Base-by-base conservation (phyloP, 2,113 vertebrate genomes). In the Enhydra lutris region DNA sequence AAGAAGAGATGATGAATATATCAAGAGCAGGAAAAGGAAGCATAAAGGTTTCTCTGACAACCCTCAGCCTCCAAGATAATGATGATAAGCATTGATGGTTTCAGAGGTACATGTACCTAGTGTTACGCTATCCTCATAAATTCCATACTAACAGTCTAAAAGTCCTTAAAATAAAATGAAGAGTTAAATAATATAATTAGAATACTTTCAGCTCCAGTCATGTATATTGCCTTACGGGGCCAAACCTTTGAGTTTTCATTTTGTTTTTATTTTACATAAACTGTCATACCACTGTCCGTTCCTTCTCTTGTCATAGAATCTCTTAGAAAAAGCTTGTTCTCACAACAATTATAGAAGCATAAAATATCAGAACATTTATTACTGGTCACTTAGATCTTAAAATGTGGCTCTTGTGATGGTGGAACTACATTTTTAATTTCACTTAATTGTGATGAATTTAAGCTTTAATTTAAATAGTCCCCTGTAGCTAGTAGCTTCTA, bases 161-260 rank as follows among this genome's bases (percentile, higher is more conserved):
- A 82, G 34, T 26, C 24, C 18, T 97, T 57, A 71, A 86, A 92
- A 94, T 91, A 74, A 95, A 78, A 89, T 78, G 6, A 95, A 80
- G 10, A 89, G 47, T 8, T 65, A 63, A 94, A 47, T 47, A 89
- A 76, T 80, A 67, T 94, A 61, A 83, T 92, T 3, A 2, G 14
- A 36, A 73, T 73, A 47, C 34, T 83, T 86, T 92, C 4, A 82
- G 39, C 24, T 89, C 36, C 34, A 82, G 23, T 61, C 24, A 63
- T 34, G 9, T 39, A 2, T 89, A 71, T 71, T 76, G 12, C 29
- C 10, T 5, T 67, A 18, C 18, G 80, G 24, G 45, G 20, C 10
- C 95, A 95, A 42, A 83, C 29, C 42, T 21, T 65, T 74, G 83
- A 86, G 24, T 79, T 95, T 88, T 91, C 31, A 55, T 52, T 95